Percentiles rank a stretch among this genome's conserved stretches.
phyloP scores from a whole-genome alignment of 2,888 invertebrate species.

The Phyllotreta striolata region DNA sequence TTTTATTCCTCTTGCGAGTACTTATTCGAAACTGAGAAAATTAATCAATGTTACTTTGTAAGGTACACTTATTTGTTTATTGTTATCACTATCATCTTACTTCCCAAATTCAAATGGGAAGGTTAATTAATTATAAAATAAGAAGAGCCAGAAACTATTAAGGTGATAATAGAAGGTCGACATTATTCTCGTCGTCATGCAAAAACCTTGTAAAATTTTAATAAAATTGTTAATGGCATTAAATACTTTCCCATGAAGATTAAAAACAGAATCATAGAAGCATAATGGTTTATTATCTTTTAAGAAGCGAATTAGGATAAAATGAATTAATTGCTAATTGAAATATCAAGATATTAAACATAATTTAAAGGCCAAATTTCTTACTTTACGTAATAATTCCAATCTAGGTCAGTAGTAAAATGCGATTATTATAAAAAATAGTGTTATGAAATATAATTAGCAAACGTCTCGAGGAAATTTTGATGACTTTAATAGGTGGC shows the following conservation, averaged over 20 bases:
- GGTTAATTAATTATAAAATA: not conserved
- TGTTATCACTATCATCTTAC: not conserved
- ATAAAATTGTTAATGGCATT: conserved; percentile 11
- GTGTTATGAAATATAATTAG: conserved; percentile 20
- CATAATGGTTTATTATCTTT: conserved; percentile 24
- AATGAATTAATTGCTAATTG: conserved; percentile 27
- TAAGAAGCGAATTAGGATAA: conserved; percentile 24
- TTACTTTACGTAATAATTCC: conserved; percentile 31
- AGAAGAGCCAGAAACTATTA: not conserved
- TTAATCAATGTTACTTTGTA: no score
- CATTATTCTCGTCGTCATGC: not conserved
- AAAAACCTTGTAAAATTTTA: conserved; percentile 21
- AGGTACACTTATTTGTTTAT: not conserved
- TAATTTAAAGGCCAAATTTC: conserved; percentile 32
- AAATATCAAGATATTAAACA: conserved; percentile 23
- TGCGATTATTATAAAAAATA: conserved; percentile 25
- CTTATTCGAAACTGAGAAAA: no score
- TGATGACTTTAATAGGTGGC: conserved; percentile 13
- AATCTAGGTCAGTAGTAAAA: conserved; percentile 35
- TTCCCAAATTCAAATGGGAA: not conserved
- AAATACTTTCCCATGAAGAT: conserved; percentile 19
- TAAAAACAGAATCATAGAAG: conserved; percentile 18
- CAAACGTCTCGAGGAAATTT: conserved; percentile 14
- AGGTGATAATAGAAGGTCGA: conserved; percentile 18
- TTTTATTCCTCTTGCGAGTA: not conserved